phyloP scores from a whole-genome alignment of 2,113 vertebrate species.

The Microtus pennsylvanicus region DNA sequence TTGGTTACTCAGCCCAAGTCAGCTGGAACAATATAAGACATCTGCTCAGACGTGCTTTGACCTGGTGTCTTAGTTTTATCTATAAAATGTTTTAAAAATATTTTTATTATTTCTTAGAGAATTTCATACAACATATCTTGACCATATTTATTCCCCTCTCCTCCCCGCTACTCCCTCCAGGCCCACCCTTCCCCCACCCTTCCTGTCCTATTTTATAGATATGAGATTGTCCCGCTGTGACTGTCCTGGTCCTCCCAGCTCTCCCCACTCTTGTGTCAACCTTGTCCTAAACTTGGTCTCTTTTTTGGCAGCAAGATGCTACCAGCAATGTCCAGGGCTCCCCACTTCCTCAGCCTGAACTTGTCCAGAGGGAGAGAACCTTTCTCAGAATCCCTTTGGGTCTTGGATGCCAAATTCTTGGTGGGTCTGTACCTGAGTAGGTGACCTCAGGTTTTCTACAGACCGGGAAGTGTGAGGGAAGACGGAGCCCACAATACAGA shows the following conservation, averaged over 20 bases:
- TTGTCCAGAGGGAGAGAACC: not conserved
- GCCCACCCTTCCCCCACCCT: not conserved
- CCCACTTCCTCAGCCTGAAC: not conserved
- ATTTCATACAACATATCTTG: not conserved
- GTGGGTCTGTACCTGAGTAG: not conserved
- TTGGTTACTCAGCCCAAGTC: not conserved
- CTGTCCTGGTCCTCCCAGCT: not conserved
- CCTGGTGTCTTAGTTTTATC: not conserved
- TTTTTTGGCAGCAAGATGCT: rapidly evolving
- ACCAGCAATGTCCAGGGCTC: not conserved
- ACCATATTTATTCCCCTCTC: not conserved
- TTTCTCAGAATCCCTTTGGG: not conserved
- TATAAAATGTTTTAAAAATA: not conserved
- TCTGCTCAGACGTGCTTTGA: not conserved
- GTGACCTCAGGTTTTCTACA: not conserved
- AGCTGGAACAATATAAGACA: not conserved
- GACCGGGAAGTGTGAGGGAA: not conserved
- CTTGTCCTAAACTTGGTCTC: not conserved
- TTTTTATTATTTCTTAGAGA: not conserved
- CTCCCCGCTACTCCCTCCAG: not conserved
- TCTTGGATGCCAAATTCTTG: not conserved
- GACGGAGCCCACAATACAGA: not conserved
- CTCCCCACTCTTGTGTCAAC: not conserved
- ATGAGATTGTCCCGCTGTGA: not conserved
- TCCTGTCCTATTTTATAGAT: too few relatives aligned